Evolutionary conservation across 2,797 vertebrate species (phyloP), one percentile per base, ranked within the genome.

Genomic region (Discoglossus pictus): DNA sequence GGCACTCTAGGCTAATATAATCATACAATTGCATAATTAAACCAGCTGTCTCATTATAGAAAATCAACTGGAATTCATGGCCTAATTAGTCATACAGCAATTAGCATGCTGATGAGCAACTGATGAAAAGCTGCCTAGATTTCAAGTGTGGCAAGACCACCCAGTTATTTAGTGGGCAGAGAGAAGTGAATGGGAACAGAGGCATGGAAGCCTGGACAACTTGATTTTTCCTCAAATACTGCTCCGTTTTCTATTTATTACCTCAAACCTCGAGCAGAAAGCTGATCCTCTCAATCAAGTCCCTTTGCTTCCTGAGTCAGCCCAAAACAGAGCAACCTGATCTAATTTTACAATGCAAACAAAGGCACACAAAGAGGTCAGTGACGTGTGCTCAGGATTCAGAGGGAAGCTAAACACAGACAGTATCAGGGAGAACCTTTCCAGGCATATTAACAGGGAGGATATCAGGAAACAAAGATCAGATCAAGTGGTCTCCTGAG

Each of bases 11-110:
- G 89, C 87, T 88, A 90, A 89, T 92, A 87, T 87, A 92, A 93
- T 93, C 89, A 90, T 90, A 88, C 85, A 87, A 93, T 93, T 93
- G 92, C 89, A 91, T 93, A 93, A 93, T 93, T 92, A 93, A 92
- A 90, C 90, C 91, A 92, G 90, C 91, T 92, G 92, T 93, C 92
- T 93, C 90, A 92, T 93, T 92, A 92, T 82, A 88, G 88, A 91
- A 89, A 92, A 92, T 91, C 88, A 92, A 92, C 89, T 93, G 86
- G 89, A 93, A 92, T 92, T 90, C 87, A 89, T 88, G 89, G 88
- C 91, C 88, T 92, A 91, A 91, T 93, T 93, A 93, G 91, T 92
- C 89, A 90, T 90, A 87, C 85, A 76, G 88, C 88, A 93, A 93
- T 93, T 93, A 93, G 89, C 84, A 90, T 89, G 87, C 87, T 89